A percentile compares a stretch with the other conserved stretches of the same genome.
Conservation (phyloP, 30 jellyfish, hydroid and myxozoan genomes). For the Clytia hemisphaerica region DNA sequence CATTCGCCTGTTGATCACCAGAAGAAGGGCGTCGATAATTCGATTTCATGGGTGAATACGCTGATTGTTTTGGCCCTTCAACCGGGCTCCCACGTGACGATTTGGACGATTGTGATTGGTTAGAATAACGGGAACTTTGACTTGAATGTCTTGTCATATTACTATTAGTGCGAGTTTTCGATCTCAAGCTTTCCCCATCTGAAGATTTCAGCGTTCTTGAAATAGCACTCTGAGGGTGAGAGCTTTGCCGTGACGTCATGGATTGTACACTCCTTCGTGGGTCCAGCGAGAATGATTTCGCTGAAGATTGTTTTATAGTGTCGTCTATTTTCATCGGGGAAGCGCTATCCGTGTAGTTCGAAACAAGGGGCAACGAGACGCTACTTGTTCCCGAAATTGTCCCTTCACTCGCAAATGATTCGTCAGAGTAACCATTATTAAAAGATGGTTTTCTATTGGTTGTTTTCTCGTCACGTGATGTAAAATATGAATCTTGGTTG, state of each 20-base stretch:
- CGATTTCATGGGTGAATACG: constrained; percentile 11
- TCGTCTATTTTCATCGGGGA: neutral
- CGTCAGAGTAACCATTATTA: neutral
- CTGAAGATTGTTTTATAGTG: neutral
- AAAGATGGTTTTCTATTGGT: too few species aligned
- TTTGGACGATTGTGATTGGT: neutral
- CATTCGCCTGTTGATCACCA: too few species aligned
- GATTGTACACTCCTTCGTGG: too few species aligned
- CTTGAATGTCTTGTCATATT: neutral
- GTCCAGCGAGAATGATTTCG: too few species aligned
- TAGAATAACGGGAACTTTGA: neutral
- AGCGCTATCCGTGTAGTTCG: neutral
- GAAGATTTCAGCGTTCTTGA: neutral
- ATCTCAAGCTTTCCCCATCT: neutral
- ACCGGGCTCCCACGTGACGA: neutral
- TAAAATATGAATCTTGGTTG: too few species aligned
- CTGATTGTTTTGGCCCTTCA: neutral
- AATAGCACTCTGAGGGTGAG: neutral
- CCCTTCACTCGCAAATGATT: neutral
- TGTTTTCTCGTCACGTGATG: too few species aligned
- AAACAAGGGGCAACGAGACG: constrained; percentile 7
- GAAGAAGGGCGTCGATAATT: too few species aligned
- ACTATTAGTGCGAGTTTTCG: neutral
- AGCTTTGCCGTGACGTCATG: too few species aligned
- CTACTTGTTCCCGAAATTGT: constrained; percentile 6